Base-by-base conservation (phyloP, 2,888 invertebrate species). In the Chrysopilus asiliformis region DNA sequence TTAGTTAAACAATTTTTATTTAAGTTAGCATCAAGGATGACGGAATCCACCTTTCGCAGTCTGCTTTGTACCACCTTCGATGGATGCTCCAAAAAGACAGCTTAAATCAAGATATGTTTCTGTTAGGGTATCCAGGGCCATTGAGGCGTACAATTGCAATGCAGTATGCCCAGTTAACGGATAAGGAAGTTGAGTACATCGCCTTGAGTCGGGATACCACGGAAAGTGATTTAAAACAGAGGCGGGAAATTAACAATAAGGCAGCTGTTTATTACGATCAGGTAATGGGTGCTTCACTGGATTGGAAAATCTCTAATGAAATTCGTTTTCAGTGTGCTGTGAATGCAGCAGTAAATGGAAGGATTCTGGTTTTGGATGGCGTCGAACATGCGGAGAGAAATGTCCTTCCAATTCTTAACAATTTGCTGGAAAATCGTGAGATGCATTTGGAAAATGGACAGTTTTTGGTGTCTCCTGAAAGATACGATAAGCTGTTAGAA, bases 371-470 rank as follows among this genome's bases (percentile, higher is more conserved):
- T 3, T 67, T 97, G 38, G 95, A 97, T 61, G 97, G 95, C 2
- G 89, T 97, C 38, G 95, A 97, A 67, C 94, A 95, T 58, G 93
- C 94, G 0, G 97, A 97, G 58, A 70, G 95, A 32, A 97, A 97
- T 68, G 95, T 97, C 27, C 66, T 97, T 41, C 95, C 95, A 22
- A 85, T 97, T 32, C 67, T 97, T 26, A 97, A 97, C 63, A 97
- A 97, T 66, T 68, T 97, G 36, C 66, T 97, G 35, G 95, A 97
- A 65, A 97, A 97, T 63, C 71, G 95, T 38, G 97, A 97, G 66
- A 95, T 97, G 94, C 91, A 95, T 63, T 68, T 97, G 42, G 95
- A 97, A 66, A 95, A 95, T 67, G 97, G 97, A 0, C 68, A 93
- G 49, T 87, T 95, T 57, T 67, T 97, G 25, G 82, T 97, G 56